Percentiles rank a stretch among this genome's conserved stretches.
These are phyloP conservation scores for Dicerorhinus sumatrensis DNA, from an alignment of 2,113 vertebrate genomes.

Conservation along the genomic window DNA sequence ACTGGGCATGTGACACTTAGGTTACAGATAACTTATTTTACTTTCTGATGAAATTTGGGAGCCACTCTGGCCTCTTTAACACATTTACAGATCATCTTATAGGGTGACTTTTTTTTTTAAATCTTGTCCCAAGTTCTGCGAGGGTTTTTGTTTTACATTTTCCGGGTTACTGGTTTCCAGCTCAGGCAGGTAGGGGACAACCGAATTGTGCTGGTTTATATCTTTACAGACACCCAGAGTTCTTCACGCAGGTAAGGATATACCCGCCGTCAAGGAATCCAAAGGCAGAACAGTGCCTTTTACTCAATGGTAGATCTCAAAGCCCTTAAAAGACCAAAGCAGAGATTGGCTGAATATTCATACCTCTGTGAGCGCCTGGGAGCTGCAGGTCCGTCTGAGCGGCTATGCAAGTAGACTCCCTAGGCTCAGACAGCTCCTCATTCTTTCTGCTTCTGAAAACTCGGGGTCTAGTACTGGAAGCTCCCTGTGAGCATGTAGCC, in stretches of 20 bases:
- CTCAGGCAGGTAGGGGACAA: constrained; percentile 38
- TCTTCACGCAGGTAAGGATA: constrained; percentile 6
- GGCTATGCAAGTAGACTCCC: background rate
- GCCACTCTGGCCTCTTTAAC: constrained; percentile 53
- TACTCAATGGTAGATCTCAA: constrained; percentile 11
- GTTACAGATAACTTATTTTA: constrained; percentile 57
- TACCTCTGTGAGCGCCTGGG: background rate
- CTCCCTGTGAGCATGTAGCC: background rate
- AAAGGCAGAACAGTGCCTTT: constrained; percentile 19
- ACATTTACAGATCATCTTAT: constrained; percentile 73
- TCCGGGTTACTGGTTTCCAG: constrained; percentile 52
- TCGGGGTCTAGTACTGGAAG: background rate
- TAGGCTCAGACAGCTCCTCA: background rate
- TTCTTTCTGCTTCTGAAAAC: background rate
- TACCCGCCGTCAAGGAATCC: background rate
- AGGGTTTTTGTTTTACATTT: constrained; percentile 47
- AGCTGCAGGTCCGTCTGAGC: constrained; percentile 6
- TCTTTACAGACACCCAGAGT: constrained; percentile 43
- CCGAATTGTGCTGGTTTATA: background rate
- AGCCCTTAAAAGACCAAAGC: background rate
- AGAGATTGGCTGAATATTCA: background rate
- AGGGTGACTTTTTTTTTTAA: constrained; percentile 57
- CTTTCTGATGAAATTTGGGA: constrained; percentile 62
- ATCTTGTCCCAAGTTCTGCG: constrained; percentile 34
- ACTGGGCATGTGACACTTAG: constrained; percentile 34